Conservation (phyloP, 2,797 vertebrate species). For the Clarias pachynema region DNA sequence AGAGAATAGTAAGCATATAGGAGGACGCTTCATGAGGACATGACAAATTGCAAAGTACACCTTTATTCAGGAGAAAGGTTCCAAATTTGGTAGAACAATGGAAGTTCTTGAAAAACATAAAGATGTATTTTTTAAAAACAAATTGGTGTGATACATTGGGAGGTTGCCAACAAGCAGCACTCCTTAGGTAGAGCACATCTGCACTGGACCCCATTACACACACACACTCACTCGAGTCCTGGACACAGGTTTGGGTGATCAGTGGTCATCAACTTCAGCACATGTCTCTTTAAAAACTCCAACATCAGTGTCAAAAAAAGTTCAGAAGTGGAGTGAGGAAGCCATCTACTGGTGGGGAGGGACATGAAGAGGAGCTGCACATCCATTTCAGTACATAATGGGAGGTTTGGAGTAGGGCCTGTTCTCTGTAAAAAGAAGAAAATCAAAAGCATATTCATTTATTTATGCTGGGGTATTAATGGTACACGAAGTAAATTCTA, state of each 20-base stretch:
- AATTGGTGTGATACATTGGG: conserved; percentile 51
- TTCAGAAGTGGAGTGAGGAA: conserved; percentile 65
- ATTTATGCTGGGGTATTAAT: not conserved
- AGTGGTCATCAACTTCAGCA: conserved; percentile 32
- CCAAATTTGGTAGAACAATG: conserved; percentile 25
- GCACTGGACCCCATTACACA: conserved; percentile 31
- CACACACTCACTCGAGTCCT: conserved; percentile 51
- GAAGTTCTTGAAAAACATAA: conserved; percentile 54
- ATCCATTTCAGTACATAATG: conserved; percentile 79
- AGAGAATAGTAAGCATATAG: conserved; percentile 48
- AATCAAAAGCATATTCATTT: conserved; percentile 52
- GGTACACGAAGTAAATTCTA: not conserved
- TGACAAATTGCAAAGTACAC: conserved; percentile 44
- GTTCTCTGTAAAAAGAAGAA: conserved; percentile 72
- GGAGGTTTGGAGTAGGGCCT: conserved; percentile 79
- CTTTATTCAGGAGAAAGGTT: conserved; percentile 46
- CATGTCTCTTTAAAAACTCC: conserved; percentile 37
- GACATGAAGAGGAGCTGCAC: conserved; percentile 39
- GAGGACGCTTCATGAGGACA: conserved; percentile 64
- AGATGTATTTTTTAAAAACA: conserved; percentile 44
- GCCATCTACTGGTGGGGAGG: conserved; percentile 59
- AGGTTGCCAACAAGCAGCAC: conserved; percentile 38
- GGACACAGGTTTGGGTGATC: conserved; percentile 49
- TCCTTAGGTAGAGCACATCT: conserved; percentile 17
- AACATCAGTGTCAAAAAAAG: conserved; percentile 29